Percentiles rank a stretch among this genome's conserved stretches.
Conservation (phyloP, 2,797 vertebrate genomes). For the Chanos chanos region DNA sequence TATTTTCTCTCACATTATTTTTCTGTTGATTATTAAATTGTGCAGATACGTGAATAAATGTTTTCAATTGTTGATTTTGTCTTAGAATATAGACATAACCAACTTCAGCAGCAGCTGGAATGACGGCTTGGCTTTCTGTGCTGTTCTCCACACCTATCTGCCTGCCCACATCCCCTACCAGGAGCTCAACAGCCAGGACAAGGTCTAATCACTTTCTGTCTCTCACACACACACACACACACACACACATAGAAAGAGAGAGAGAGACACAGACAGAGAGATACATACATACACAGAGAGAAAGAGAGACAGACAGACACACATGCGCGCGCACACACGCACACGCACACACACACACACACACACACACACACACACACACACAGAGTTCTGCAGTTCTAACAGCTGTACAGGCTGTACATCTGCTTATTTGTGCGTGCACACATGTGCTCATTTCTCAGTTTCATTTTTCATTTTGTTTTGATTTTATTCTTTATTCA, state of each 20-base stretch:
- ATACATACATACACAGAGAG: background rate
- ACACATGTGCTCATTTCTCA: too few species aligned
- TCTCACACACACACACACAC: too few species aligned
- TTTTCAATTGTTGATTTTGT: background rate
- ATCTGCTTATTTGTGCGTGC: too few species aligned
- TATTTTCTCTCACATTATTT: too few species aligned
- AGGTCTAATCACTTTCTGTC: conserved; percentile 59
- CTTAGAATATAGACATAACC: conserved; percentile 85
- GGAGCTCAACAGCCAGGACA: conserved; percentile 81
- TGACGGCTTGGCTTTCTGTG: conserved; percentile 86
- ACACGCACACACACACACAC: background rate
- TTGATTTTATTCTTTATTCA: too few species aligned
- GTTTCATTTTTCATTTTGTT: too few species aligned
- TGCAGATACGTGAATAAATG: background rate
- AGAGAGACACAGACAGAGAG: too few species aligned
- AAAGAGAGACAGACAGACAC: background rate
- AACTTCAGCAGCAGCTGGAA: conserved; percentile 93
- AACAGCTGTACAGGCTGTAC: too few species aligned
- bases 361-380: background rate
- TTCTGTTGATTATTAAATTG: conserved; percentile 11
- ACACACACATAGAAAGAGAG: too few species aligned
- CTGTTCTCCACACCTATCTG: conserved; percentile 85
- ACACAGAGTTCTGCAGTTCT: background rate
- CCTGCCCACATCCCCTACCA: conserved; percentile 85
- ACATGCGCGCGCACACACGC: background rate